A percentile compares a stretch with the other conserved stretches of the same genome.
phyloP scores from a whole-genome alignment of 2,888 invertebrate species.

The Leucoma salicis region DNA sequence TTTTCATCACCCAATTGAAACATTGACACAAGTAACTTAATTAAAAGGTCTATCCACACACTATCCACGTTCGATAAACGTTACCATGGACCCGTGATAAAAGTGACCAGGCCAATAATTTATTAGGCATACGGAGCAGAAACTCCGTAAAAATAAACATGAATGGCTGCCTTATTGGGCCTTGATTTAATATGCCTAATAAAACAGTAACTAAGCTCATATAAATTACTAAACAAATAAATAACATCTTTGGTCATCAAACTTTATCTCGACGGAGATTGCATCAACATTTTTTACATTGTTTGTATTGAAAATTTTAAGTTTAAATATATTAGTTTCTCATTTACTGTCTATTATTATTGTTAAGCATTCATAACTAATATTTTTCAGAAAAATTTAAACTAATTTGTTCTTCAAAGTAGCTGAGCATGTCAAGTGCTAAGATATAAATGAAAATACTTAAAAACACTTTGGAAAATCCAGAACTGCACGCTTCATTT shows the following conservation, averaged over 20 bases:
- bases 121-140: conserved; percentile 78
- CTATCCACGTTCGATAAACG: conserved; percentile 63
- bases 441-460: no score
- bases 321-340: neutral
- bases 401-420: no score
- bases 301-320: conserved; percentile 28
- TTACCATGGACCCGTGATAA: conserved; percentile 74
- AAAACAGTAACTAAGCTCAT: conserved; percentile 82
- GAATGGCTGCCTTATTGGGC: conserved; percentile 82
- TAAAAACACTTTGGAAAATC: no score
- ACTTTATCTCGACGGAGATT: conserved; percentile 56
- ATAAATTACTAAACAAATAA: conserved; percentile 82
- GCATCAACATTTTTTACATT: conserved; percentile 50
- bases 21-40: conserved; percentile 16
- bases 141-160: conserved; percentile 82
- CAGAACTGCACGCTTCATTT: no score
- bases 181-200: conserved; percentile 80
- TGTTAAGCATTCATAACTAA: no score
- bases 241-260: conserved; percentile 77
- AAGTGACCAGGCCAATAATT: conserved; percentile 80
- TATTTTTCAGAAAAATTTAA: no score
- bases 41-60: conserved; percentile 46
- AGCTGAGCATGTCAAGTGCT: no score
- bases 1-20: conserved; percentile 4
- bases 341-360: conserved; percentile 1